These are phyloP conservation scores for Empidonax traillii DNA, from an alignment of 2,113 vertebrate genomes.

Conservation along the genomic window DNA sequence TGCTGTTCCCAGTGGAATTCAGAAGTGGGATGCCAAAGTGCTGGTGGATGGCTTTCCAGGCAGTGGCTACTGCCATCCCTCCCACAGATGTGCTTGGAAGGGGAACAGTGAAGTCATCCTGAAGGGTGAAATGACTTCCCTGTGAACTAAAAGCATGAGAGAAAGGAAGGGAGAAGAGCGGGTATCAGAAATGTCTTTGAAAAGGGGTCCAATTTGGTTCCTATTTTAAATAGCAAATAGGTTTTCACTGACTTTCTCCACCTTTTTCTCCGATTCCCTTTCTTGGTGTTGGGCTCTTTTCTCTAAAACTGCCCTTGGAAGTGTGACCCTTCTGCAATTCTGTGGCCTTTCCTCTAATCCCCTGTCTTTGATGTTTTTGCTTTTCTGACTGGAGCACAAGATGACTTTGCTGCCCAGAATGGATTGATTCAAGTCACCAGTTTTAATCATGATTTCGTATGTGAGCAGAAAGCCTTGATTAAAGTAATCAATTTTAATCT, in stretches of 20 bases:
- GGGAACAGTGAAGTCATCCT: not conserved
- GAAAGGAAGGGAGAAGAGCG: not conserved
- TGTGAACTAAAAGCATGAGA: not conserved
- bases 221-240: not conserved
- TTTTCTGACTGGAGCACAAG: not conserved
- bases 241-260: slow-evolving; percentile 15
- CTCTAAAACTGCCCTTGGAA: not conserved
- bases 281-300: not conserved
- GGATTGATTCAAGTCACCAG: slow-evolving; percentile 30
- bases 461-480: slow-evolving; percentile 48
- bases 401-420: slow-evolving; percentile 26
- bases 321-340: not conserved
- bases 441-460: slow-evolving; percentile 41
- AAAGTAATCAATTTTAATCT: slow-evolving; percentile 54
- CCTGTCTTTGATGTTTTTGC: slow-evolving; percentile 40
- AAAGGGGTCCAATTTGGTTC: not conserved
- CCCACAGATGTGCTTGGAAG: not conserved
- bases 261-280: not conserved
- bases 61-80: not conserved
- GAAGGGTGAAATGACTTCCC: not conserved
- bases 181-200: not conserved
- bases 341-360: slow-evolving; percentile 15
- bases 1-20: not conserved
- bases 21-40: not conserved
- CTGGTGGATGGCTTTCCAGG: not conserved